Conservation (phyloP, 2,113 vertebrate genomes). For the Irena cyanogastra region DNA sequence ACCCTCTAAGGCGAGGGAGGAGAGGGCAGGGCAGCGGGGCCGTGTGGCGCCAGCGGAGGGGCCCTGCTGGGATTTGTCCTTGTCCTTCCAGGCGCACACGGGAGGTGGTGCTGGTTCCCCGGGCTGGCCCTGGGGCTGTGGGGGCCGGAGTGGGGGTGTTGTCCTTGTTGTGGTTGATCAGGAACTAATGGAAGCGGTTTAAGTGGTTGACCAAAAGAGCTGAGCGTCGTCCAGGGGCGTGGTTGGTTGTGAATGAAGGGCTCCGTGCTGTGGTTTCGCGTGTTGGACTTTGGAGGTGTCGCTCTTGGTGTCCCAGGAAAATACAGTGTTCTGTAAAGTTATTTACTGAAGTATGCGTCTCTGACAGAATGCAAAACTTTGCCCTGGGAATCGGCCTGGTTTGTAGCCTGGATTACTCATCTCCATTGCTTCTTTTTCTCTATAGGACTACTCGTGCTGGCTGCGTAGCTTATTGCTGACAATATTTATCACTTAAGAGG, state of each 20-base stretch:
- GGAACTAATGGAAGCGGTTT: rapidly evolving
- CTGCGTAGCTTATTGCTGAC: background rate
- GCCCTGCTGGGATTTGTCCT: background rate
- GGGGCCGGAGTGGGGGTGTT: rapidly evolving
- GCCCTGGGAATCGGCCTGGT: rapidly evolving
- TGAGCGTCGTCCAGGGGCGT: rapidly evolving
- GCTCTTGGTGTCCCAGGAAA: too few relatives aligned
- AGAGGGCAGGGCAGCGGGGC: background rate
- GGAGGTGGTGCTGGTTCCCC: background rate
- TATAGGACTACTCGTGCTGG: background rate
- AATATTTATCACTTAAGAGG: background rate
- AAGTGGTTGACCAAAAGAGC: background rate
- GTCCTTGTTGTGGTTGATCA: rapidly evolving
- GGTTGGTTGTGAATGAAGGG: background rate
- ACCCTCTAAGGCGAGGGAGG: too few relatives aligned
- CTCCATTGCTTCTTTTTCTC: background rate
- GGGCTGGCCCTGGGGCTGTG: too few relatives aligned
- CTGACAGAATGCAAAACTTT: too few relatives aligned
- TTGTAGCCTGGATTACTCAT: background rate
- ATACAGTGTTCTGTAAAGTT: rapidly evolving
- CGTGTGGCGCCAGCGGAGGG: too few relatives aligned
- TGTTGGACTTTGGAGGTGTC: background rate
- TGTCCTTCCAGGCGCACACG: background rate
- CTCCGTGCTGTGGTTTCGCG: background rate
- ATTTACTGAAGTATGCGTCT: rapidly evolving